A percentile compares a stretch with the other conserved stretches of the same genome.
These are phyloP conservation scores for Aphelinus atriplicis DNA, from an alignment of 1,140 invertebrate species.

Conservation along the genomic window DNA sequence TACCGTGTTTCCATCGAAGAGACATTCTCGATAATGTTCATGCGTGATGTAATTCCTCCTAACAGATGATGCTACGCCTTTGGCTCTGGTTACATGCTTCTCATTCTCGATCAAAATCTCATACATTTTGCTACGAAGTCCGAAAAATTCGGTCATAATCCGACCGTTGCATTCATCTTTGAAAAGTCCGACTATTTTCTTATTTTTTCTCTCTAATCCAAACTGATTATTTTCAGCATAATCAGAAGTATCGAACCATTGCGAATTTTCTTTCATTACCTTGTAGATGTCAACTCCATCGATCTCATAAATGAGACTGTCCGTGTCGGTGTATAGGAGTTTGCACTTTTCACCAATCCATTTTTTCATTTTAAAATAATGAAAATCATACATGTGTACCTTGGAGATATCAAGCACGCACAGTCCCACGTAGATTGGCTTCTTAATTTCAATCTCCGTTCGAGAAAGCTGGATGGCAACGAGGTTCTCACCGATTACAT, in stretches of 20 bases:
- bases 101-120: slow-evolving; percentile 4
- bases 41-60: neutral
- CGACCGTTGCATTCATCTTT: too few species aligned
- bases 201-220: too few species aligned
- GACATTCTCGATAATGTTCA: too few species aligned
- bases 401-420: neutral
- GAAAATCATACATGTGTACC: neutral
- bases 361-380: neutral
- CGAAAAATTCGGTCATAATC: too few species aligned
- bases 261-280: neutral
- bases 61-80: neutral
- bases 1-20: too few species aligned
- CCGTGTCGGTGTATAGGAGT: neutral
- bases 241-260: neutral
- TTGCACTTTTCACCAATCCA: neutral
- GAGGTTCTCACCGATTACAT: neutral
- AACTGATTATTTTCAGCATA: neutral
- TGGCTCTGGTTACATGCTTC: too few species aligned
- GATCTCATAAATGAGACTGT: neutral
- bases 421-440: neutral
- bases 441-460: neutral
- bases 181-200: too few species aligned
- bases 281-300: neutral
- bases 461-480: too few species aligned
- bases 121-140: too few species aligned